phyloP scores from a whole-genome alignment of 2,797 vertebrate genomes.

The Acipenser transmontanus region DNA sequence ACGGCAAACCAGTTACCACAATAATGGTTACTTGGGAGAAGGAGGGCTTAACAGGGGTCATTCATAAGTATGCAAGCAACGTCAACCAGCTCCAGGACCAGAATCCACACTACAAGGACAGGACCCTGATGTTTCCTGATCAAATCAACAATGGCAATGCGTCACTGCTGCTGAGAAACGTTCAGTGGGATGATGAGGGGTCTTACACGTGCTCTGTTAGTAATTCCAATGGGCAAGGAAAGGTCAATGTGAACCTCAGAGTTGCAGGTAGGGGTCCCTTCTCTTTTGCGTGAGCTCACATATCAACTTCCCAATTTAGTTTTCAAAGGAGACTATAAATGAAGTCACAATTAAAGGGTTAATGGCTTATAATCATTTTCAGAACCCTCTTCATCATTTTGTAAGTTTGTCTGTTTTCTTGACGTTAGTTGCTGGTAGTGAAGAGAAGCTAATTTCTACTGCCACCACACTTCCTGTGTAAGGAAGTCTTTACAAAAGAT shows the following conservation, averaged over 20 bases:
- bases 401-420: neutral
- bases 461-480: too few species aligned
- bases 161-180: slow-evolving; percentile 54
- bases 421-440: too few species aligned
- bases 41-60: slow-evolving; percentile 41
- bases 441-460: too few species aligned
- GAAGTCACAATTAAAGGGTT: too few species aligned
- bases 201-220: slow-evolving; percentile 54
- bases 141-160: slow-evolving; percentile 49
- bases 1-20: slow-evolving; percentile 12
- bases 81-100: slow-evolving; percentile 51
- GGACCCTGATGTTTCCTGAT: slow-evolving; percentile 41
- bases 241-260: slow-evolving; percentile 45
- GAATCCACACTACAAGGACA: slow-evolving; percentile 48
- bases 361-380: neutral
- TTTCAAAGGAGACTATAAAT: neutral
- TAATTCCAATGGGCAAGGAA: slow-evolving; percentile 49
- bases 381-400: neutral
- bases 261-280: slow-evolving; percentile 57
- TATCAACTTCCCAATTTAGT: neutral
- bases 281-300: neutral
- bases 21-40: slow-evolving; percentile 68
- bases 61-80: slow-evolving; percentile 59
- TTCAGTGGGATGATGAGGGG: slow-evolving; percentile 48
- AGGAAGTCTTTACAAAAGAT: too few species aligned